phyloP scores from a whole-genome alignment of 2,113 vertebrate species.

The Plestiodon gilberti region DNA sequence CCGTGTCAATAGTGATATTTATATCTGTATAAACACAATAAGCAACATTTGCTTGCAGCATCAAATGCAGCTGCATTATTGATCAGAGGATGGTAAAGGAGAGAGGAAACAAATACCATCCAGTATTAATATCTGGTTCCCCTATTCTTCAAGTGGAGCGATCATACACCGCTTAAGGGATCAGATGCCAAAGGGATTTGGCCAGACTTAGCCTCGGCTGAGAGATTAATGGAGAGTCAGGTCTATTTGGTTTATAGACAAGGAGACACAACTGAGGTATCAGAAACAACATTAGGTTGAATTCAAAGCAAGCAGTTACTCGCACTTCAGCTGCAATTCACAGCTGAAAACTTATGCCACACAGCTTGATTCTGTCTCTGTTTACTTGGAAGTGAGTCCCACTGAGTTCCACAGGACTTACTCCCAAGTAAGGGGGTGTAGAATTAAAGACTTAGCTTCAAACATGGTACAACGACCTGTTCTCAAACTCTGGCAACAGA shows the following conservation, averaged over 20 bases:
- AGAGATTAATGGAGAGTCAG: slow-evolving; percentile 43
- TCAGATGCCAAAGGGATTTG: slow-evolving; percentile 42
- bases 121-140: rapidly evolving
- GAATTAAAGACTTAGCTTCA: not conserved
- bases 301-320: rapidly evolving
- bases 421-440: not conserved
- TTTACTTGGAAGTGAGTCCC: not conserved
- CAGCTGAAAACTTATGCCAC: not conserved
- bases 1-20: slow-evolving; percentile 23
- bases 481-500: too few species aligned
- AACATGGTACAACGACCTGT: not conserved
- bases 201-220: slow-evolving; percentile 37
- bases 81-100: not conserved
- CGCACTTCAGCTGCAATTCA: not conserved
- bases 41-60: slow-evolving; percentile 6
- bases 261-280: not conserved
- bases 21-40: slow-evolving; percentile 34
- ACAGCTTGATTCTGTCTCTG: not conserved
- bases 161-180: not conserved
- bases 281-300: rapidly evolving
- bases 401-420: not conserved
- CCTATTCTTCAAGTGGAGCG: slow-evolving; percentile 30
- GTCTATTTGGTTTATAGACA: slow-evolving; percentile 19
- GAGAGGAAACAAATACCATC: not conserved
- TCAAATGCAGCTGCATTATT: not conserved